A percentile compares a stretch with the other conserved stretches of the same genome.
Conservation (phyloP, 2,888 invertebrate genomes). For the Tolmerus cingulatus region DNA sequence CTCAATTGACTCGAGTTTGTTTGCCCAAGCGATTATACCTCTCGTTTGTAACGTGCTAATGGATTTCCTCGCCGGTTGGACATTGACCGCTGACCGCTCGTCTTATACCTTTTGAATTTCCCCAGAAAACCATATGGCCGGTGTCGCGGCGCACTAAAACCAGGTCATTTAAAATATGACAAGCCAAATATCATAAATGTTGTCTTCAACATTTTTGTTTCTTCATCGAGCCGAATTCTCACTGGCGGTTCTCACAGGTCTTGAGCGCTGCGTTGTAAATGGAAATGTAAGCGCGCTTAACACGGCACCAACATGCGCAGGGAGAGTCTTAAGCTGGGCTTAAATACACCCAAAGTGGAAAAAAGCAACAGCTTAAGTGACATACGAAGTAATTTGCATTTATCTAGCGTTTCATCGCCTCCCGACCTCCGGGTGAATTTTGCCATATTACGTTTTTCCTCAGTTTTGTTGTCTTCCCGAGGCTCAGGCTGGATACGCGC, state of each 20-base stretch:
- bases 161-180: slow-evolving; percentile 16
- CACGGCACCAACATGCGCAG: slow-evolving; percentile 27
- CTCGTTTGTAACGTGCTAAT: slow-evolving; percentile 36
- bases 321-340: slow-evolving; percentile 2
- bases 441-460: slow-evolving; percentile 18
- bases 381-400: slow-evolving; percentile 44
- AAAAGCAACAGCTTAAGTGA: slow-evolving; percentile 26
- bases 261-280: slow-evolving; percentile 19
- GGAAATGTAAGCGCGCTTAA: slow-evolving; percentile 28
- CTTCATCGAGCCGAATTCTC: slow-evolving; percentile 36
- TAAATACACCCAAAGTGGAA: slow-evolving; percentile 9
- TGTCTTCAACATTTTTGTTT: background rate
- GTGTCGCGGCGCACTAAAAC: background rate
- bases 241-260: slow-evolving; percentile 26
- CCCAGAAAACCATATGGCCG: background rate
- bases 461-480: background rate
- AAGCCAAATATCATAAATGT: slow-evolving; percentile 14
- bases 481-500: background rate
- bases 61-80: slow-evolving; percentile 13
- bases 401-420: slow-evolving; percentile 44
- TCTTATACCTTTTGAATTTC: slow-evolving; percentile 1
- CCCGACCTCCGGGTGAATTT: slow-evolving; percentile 41
- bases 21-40: slow-evolving; percentile 16
- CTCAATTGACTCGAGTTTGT: slow-evolving; percentile 38
- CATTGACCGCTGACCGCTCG: slow-evolving; percentile 32